Base-by-base conservation (phyloP, 2,888 invertebrate species). In the Cheilosia urbana region DNA sequence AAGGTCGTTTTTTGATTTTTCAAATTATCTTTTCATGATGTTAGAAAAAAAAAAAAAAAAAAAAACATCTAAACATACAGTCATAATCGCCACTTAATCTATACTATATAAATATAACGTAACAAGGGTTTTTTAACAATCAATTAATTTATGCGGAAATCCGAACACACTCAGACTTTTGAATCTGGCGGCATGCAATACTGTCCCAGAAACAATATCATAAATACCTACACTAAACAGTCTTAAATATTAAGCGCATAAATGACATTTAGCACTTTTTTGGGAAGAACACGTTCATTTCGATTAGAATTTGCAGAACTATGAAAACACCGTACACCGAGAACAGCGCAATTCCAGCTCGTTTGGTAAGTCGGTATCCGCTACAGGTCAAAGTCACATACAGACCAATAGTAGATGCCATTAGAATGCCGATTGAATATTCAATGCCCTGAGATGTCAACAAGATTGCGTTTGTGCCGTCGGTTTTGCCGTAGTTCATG, bases 361-460 rank as follows among this genome's bases (percentile, higher is more conserved):
- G 93, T 90, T 94, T 95, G 87, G 95, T 95, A 37, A 98, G 92
- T 7, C 93, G 93, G 90, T 96, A 97, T 83, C 95, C 95, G 87
- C 95, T 96, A n/a, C 95, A 89, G 24, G 94, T 94, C 1, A 97
- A 93, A 0, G 95, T 94, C 0, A 94, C 73, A 92, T 96, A 96
- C 6, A 98, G 93, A 5, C 95, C 93, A 1, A 94, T 87, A 0
- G 97, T 96, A 5, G 97, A 97, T 0, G 95, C 90, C 21, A 98
- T 93, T 1, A 98, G 93, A 2, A 96, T 96, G 53, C 96, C 93
- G 11, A 97, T 95, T 5, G 97, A 96, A 91, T 96, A 98, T 88
- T 95, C 96, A 47, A 98, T 95, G 0, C 97, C 96, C 1, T 95
- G 94, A 0, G 97, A 97, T 89, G 95, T 95, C 80, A 98, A 96